Percentiles rank a stretch among this genome's conserved stretches.
Conservation (phyloP, 2,797 vertebrate species). For the Dromococcyx pavoninus region DNA sequence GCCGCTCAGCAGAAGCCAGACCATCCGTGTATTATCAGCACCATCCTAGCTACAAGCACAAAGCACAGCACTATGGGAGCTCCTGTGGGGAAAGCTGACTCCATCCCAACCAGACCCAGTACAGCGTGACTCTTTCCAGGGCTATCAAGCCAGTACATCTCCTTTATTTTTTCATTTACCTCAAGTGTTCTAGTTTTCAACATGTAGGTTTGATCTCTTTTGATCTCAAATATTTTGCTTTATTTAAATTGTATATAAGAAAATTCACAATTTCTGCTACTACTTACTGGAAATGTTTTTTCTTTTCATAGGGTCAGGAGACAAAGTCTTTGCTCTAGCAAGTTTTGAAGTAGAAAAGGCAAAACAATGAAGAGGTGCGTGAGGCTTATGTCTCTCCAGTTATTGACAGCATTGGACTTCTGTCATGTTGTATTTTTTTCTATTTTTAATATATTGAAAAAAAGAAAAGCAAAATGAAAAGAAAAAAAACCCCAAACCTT, state of each 20-base stretch:
- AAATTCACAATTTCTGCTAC: not conserved
- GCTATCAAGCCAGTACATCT: not conserved
- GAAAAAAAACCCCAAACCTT: not conserved
- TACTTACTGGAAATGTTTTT: constrained; percentile 1
- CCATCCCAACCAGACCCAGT: not conserved
- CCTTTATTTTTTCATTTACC: not conserved
- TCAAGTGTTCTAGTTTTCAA: not conserved
- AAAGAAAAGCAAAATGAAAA: not conserved
- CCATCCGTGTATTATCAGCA: not conserved
- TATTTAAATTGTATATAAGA: not conserved
- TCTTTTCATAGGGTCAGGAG: constrained; percentile 86
- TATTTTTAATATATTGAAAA: constrained; percentile 32
- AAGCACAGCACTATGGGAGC: not conserved
- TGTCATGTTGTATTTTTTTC: not conserved
- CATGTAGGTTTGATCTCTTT: not conserved
- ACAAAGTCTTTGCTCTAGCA: constrained; percentile 96
- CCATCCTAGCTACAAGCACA: not conserved
- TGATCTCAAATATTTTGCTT: not conserved
- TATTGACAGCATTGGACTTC: constrained; percentile 13
- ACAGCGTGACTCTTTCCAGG: not conserved
- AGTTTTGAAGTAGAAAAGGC: constrained; percentile 91
- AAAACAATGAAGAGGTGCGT: constrained; percentile 77
- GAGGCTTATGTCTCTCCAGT: not conserved
- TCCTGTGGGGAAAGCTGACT: not conserved
- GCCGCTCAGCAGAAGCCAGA: not conserved